phyloP scores from a whole-genome alignment of 2,113 vertebrate species.

The Strigops habroptila region DNA sequence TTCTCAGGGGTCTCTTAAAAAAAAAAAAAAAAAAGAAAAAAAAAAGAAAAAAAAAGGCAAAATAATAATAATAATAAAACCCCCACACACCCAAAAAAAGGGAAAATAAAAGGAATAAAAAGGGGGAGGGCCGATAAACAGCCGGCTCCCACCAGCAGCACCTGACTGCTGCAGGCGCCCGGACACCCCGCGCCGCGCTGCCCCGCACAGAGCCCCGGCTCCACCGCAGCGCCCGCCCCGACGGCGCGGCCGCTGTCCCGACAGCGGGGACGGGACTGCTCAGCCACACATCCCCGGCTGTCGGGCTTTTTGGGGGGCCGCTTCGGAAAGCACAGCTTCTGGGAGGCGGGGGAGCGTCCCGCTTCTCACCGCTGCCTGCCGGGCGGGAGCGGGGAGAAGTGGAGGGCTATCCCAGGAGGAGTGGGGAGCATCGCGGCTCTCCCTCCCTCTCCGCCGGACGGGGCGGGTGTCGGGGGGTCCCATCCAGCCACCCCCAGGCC shows the following conservation, averaged over 20 bases:
- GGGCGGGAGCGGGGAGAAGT: not conserved
- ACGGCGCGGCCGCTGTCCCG: not conserved
- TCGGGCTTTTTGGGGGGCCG: not conserved
- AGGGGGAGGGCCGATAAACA: slow-evolving; percentile 29
- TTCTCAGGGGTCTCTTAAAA: slow-evolving; percentile 68
- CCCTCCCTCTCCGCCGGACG: not conserved
- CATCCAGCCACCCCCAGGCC: not conserved
- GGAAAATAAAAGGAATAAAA: slow-evolving; percentile 49
- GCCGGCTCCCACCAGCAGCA: not conserved
- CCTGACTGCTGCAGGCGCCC: fast-evolving
- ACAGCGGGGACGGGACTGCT: not conserved
- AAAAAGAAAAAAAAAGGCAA: slow-evolving; percentile 60
- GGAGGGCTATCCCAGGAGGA: not conserved
- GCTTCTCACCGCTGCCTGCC: not conserved
- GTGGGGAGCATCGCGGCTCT: not conserved
- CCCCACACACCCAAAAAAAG: not conserved
- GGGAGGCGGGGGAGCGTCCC: not conserved
- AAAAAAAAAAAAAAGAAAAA: slow-evolving; percentile 30
- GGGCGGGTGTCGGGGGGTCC: not conserved
- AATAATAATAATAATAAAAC: not conserved
- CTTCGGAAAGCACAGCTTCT: not conserved
- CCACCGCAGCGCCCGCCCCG: not conserved
- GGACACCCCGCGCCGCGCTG: not conserved
- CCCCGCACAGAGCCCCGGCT: not conserved
- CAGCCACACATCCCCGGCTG: not conserved